Evolutionary conservation across 1,140 invertebrate genomes (phyloP).

Genomic region (Monomorium pharaonis): DNA sequence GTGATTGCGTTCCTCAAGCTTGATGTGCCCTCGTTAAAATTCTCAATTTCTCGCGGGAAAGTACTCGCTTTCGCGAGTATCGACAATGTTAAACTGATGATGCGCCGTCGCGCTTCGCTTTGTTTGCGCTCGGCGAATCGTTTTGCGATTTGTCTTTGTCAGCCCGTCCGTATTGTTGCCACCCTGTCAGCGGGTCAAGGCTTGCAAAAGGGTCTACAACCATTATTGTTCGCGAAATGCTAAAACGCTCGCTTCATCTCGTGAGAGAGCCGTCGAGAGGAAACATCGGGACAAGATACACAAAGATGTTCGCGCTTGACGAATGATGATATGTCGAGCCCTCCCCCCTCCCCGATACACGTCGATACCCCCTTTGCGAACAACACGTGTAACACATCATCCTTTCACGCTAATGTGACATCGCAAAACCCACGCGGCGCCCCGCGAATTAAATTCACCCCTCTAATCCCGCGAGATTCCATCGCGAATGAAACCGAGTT

Average conservation of each 20-base stretch:
- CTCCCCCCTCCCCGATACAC: too few species aligned
- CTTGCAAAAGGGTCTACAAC: neutral
- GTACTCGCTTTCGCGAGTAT: slow-evolving; percentile 5
- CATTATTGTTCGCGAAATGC: slow-evolving; percentile 47
- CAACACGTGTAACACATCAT: neutral
- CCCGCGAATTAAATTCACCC: neutral
- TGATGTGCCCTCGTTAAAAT: neutral
- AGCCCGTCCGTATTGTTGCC: neutral
- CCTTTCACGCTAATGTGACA: neutral
- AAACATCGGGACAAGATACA: neutral
- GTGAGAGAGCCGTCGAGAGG: neutral
- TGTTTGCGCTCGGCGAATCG: slow-evolving; percentile 38
- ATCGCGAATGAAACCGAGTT: neutral
- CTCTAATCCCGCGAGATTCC: neutral
- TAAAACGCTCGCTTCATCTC: slow-evolving; percentile 21
- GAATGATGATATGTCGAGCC: neutral
- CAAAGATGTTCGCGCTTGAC: slow-evolving; percentile 21
- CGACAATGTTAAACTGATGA: slow-evolving; percentile 19
- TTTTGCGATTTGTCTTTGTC: slow-evolving; percentile 57
- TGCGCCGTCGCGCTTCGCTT: slow-evolving; percentile 29
- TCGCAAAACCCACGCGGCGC: neutral
- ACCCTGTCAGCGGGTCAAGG: slow-evolving; percentile 8
- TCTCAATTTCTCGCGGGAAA: neutral
- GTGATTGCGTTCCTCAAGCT: neutral
- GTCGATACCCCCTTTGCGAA: neutral